Evolutionary conservation across 2,113 vertebrate genomes (phyloP), one percentile per base, ranked within the genome.

Genomic region (Mixornis gularis): DNA sequence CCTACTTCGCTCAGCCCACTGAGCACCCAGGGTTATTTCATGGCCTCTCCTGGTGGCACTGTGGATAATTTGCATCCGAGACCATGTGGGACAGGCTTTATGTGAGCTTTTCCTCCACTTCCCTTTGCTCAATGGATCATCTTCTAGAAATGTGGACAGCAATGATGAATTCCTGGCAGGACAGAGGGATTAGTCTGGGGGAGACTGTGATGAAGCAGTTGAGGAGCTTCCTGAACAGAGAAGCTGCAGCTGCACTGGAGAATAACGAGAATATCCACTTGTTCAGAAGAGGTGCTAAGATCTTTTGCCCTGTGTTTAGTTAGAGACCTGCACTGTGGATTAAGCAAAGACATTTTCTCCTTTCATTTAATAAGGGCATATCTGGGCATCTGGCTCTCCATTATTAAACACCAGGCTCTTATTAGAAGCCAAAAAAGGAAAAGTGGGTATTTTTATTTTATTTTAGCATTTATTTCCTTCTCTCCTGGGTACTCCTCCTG

Each of bases 201-300:
- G 15, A 27, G 41, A 81, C 22, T 0, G 0, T 76, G 88, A 76
- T 60, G 65, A 90, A 81, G 59, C 55, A 70, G 46, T 34, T 85
- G 76, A 92, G 72, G 69, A 95, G 64, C 63, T 91, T 93, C 72
- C 87, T 73, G 71, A 65, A 40, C n/a, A 58, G 69, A 87, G 73
- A 92, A 84, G 65, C 64, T 96, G 88, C 88, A 95, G 88, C 92
- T 94, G 69, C 22, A 13, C 62, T 58, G 21, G 79, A 82, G 87
- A 87, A 86, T 59, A 76, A 79, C 0, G 2, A 84, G 53, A 87
- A 52, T 48, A 72, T 27, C 71, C 7, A 11, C 88, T 94, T 72
- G 76, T 64, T 90, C 62, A 86, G 52, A 58, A 93, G 91, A 89
- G 62, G 59, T 64, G 62, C 70, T 92, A 84, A 87, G 88, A 76